Percentiles rank a stretch among this genome's conserved stretches.
These are phyloP conservation scores for Dysidea cf. avara DNA, from an alignment of 37 sponge, comb jelly and placozoan genomes.

Conservation along the genomic window DNA sequence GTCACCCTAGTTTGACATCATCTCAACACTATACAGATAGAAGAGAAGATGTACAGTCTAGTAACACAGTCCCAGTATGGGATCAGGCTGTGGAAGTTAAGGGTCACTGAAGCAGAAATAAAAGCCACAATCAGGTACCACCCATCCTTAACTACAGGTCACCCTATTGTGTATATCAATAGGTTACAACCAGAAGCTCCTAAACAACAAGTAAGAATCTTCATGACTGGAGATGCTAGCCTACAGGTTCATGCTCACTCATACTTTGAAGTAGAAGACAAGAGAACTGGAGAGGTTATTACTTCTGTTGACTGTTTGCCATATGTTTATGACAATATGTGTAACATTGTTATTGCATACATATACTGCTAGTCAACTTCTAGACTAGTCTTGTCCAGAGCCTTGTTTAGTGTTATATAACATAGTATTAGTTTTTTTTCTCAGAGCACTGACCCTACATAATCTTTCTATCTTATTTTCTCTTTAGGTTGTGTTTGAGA, in stretches of 20 bases:
- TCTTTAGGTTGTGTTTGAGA: conserved; percentile 69
- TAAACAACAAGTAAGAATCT: conserved; percentile 70
- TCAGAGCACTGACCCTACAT: no score
- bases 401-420: no score
- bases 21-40: conserved; percentile 31
- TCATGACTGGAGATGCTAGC: conserved; percentile 85
- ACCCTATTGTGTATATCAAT: background rate
- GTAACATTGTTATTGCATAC: background rate
- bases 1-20: background rate
- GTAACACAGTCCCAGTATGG: conserved; percentile 71
- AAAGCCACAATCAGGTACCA: conserved; percentile 77
- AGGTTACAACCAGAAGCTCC: conserved; percentile 35
- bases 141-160: background rate
- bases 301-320: background rate
- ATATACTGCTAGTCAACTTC: background rate
- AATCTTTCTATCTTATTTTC: no score
- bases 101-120: conserved; percentile 96
- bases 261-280: conserved; percentile 91
- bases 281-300: conserved; percentile 74
- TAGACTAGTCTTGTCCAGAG: no score
- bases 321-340: background rate
- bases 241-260: conserved; percentile 74
- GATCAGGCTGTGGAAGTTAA: conserved; percentile 72
- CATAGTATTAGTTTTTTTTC: no score
- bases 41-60: conserved; percentile 71